phyloP scores from a whole-genome alignment of 2,888 invertebrate species.

The Meganola albula region DNA sequence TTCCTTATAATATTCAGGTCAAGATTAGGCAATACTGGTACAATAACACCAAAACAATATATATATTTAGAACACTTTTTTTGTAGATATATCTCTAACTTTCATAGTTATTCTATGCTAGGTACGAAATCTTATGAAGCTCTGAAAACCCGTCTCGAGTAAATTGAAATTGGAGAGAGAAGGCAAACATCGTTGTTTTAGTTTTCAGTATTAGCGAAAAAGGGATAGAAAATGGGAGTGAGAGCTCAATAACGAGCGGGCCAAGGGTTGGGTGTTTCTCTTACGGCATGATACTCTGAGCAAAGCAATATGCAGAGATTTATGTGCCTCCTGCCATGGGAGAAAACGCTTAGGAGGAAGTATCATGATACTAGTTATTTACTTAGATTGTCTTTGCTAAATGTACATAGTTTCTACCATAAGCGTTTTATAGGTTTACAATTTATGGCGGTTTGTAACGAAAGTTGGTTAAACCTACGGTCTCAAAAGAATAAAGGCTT shows the following conservation, averaged over 20 bases:
- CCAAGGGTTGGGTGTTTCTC: constrained; percentile 78
- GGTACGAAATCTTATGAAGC: constrained; percentile 67
- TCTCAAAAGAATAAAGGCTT: too few relatives aligned
- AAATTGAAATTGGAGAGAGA: constrained; percentile 77
- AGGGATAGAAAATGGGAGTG: constrained; percentile 57
- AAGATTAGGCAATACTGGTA: too few relatives aligned
- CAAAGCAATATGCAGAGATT: constrained; percentile 73
- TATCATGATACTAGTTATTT: too few relatives aligned
- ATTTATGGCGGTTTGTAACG: too few relatives aligned
- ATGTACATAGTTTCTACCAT: too few relatives aligned
- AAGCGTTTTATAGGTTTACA: too few relatives aligned
- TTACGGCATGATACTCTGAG: constrained; percentile 58
- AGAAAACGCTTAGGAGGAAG: constrained; percentile 53
- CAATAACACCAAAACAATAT: too few relatives aligned
- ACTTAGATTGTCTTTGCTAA: too few relatives aligned
- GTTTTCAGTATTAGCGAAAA: constrained; percentile 33
- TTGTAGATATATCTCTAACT: too few relatives aligned
- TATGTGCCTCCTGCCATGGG: constrained; percentile 59
- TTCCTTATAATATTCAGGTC: too few relatives aligned
- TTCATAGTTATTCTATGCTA: constrained; percentile 12
- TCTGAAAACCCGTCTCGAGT: constrained; percentile 76
- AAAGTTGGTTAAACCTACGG: too few relatives aligned
- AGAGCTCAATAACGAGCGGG: constrained; percentile 78
- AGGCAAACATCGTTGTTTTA: constrained; percentile 30
- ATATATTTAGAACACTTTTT: too few relatives aligned